These are phyloP conservation scores for Drosophila equinoxialis DNA, from an alignment of 1,140 invertebrate genomes.

Conservation along the genomic window DNA sequence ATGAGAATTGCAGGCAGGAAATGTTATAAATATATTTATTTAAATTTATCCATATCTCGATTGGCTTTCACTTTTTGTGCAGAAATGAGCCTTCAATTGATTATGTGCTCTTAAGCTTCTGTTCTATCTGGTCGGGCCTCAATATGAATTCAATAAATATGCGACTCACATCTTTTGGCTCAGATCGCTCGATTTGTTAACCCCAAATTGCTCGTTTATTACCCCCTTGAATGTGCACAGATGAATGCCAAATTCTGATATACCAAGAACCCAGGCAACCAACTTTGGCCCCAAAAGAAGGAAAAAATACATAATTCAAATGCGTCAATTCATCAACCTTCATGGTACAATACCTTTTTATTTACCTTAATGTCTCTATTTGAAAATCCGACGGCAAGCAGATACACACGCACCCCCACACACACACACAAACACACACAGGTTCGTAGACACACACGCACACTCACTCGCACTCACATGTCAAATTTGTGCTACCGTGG, in stretches of 20 bases:
- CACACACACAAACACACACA: not conserved
- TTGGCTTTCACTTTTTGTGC: not conserved
- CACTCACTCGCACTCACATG: constrained; percentile 4
- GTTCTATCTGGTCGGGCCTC: too few species aligned
- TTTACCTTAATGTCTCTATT: constrained; percentile 46
- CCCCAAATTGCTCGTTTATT: constrained; percentile 57
- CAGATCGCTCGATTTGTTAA: constrained; percentile 49
- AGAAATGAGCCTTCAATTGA: constrained; percentile 9
- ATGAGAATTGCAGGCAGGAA: not conserved
- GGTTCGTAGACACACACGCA: not conserved
- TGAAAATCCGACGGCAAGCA: constrained; percentile 22
- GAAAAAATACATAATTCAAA: constrained; percentile 57
- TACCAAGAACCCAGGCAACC: not conserved
- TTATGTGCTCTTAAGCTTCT: constrained; percentile 14
- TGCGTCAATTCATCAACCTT: constrained; percentile 54
- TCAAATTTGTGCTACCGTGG: constrained; percentile 46
- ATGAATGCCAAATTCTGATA: constrained; percentile 40
- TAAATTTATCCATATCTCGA: not conserved
- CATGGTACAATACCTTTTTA: constrained; percentile 56
- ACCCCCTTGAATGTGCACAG: constrained; percentile 30
- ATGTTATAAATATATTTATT: constrained; percentile 14
- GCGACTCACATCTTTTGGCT: constrained; percentile 27
- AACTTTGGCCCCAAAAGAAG: not conserved
- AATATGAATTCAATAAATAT: constrained; percentile 13
- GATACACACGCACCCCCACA: not conserved